Evolutionary conservation across 2,888 invertebrate species (phyloP), one percentile per base, ranked within the genome.

Genomic region (Gandaritis pyraliata): DNA sequence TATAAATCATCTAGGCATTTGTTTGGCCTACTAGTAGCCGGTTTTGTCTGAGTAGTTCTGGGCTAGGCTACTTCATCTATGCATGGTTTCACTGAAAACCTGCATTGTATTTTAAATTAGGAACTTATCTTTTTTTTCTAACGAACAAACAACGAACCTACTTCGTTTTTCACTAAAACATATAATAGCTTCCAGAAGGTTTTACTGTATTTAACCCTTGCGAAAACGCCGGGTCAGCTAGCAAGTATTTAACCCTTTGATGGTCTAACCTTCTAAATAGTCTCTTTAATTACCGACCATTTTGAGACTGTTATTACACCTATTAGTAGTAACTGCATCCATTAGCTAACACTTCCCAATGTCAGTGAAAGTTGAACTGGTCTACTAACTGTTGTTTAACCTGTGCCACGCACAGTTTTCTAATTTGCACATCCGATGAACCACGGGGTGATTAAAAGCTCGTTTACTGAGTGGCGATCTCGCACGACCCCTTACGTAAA

Each of bases 341-440:
- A 50, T 53, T 51, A 49, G 63, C 61, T 61, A 58, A 63, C 56
- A 72, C 73, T 74, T 58, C 77, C 80, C 82, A 82, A 81, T 81
- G 82, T 77, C 83, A 85, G 88, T 83, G 88, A 90, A 89, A 89
- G 88, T 87, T 72, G 16, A 43, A 43, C 16, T 43, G 6, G 16
- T 10, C 15, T 15, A 43, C 4, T 11, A 16, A 43, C 43, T 43
- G 11, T 11, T 10, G 43, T 8, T 43, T 43, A 43, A 43, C 16
- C 43, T 43, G 41, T 41, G 71, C 73, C 74, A 79, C 78, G 79
- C 75, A 80, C 82, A 66, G 69, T 86, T 86, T 86, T 84, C 86
- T 85, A 86, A 85, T 83, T 76, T 72, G 66, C 29, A 47, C 61
- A 80, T 82, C 83, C 81, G 76, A 80, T 70, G 72, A 62, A 29